Conservation (phyloP, 1,140 invertebrate species). For the Drosophila ficusphila region DNA sequence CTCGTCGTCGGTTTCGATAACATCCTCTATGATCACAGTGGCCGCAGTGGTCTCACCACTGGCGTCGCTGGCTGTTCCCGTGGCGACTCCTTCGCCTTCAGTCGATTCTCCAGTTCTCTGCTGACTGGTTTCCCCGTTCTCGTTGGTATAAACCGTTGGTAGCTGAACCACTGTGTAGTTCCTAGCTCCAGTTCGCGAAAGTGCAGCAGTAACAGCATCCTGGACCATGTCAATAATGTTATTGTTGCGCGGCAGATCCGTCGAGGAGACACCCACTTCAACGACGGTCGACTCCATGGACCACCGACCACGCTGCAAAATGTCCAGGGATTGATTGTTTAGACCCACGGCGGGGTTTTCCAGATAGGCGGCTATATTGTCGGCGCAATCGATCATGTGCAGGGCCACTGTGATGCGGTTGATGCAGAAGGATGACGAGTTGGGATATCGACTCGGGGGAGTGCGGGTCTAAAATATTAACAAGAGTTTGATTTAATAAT, state of each 20-base stretch:
- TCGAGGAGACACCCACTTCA: conserved; percentile 82
- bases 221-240: conserved; percentile 83
- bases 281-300: conserved; percentile 84
- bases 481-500: neutral
- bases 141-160: conserved; percentile 70
- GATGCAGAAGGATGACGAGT: conserved; percentile 82
- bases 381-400: conserved; percentile 83
- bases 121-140: conserved; percentile 33
- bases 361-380: conserved; percentile 82
- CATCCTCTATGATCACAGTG: conserved; percentile 72
- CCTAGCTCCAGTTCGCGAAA: conserved; percentile 67
- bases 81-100: conserved; percentile 14
- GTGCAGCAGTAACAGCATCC: conserved; percentile 78
- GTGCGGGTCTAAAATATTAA: conserved; percentile 35
- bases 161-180: conserved; percentile 80
- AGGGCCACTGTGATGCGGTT: conserved; percentile 83
- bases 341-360: conserved; percentile 80
- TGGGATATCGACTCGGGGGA: conserved; percentile 63
- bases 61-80: conserved; percentile 24
- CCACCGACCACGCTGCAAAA: conserved; percentile 78
- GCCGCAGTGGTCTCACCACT: conserved; percentile 59
- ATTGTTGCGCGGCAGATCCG: conserved; percentile 80
- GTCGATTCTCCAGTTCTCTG: conserved; percentile 14
- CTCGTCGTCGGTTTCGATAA: conserved; percentile 64
- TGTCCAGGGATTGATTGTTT: conserved; percentile 79